Conservation (phyloP, 30 jellyfish, hydroid and myxozoan species). For the Cassiopea xamachana region DNA sequence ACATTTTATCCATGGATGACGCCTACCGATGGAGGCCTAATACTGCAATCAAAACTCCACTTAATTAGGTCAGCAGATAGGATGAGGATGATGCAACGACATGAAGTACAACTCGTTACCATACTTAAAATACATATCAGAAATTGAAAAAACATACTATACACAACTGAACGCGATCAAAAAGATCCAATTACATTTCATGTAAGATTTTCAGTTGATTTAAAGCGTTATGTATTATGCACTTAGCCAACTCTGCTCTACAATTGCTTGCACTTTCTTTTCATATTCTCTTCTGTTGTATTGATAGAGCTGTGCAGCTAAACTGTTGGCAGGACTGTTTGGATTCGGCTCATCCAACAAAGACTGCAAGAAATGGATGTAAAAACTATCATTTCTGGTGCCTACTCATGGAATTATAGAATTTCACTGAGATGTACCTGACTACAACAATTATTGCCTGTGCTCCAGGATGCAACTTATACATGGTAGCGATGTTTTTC, state of each 20-base stretch:
- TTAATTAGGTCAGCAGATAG: too few relatives aligned
- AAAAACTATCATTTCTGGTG: not conserved
- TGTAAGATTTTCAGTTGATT: not conserved
- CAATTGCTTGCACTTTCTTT: constrained; percentile 90
- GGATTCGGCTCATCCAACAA: constrained; percentile 96
- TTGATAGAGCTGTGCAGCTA: constrained; percentile 95
- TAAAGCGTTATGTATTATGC: constrained; percentile 11
- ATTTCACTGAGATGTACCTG: too few relatives aligned
- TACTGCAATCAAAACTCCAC: too few relatives aligned
- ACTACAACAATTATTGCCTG: too few relatives aligned
- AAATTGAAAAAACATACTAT: not conserved
- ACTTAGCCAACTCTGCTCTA: constrained; percentile 94
- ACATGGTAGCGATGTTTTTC: too few relatives aligned
- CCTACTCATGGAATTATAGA: not conserved
- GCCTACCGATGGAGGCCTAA: too few relatives aligned
- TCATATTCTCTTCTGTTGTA: constrained; percentile 92
- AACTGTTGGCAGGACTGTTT: constrained; percentile 96
- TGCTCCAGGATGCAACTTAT: too few relatives aligned
- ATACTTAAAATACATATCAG: not conserved
- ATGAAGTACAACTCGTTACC: too few relatives aligned
- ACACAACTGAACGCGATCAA: not conserved
- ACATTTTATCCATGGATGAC: too few relatives aligned
- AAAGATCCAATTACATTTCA: not conserved
- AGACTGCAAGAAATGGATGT: constrained; percentile 61
- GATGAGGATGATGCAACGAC: too few relatives aligned